Evolutionary conservation across 2,888 invertebrate genomes (phyloP), one percentile per base, ranked within the genome.

Genomic region (Polyommatus icarus): DNA sequence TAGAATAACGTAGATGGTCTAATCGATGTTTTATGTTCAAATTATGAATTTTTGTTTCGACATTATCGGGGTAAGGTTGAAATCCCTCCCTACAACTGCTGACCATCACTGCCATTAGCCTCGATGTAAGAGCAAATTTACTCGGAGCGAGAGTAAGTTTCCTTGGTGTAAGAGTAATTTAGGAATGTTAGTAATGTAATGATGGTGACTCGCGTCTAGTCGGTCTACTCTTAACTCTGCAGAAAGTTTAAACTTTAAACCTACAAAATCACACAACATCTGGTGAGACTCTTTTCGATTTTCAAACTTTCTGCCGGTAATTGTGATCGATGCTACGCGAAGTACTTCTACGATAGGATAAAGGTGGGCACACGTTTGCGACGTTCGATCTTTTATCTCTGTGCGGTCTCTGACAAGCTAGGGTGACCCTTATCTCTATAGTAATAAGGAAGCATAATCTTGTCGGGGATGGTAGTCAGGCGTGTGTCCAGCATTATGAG

Each of bases 51-150:
- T 86, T 67, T 88, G 79, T 81, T 87, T 90, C 88, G 78, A 78
- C 80, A 82, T 88, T 89, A 83, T 87, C 84, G 86, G 84, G 90
- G 88, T 79, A 86, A 77, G 87, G 89, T 87, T 79, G 36, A 36
- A 80, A 88, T 90, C 91, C 90, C 91, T 86, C 89, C 90, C 90
- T 83, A 86, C 90, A 90, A 90, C 90, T 88, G 90, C 91, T 89
- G 85, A 89, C 87, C 87, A 89, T 83, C 91, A 93, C 93, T 93
- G 93, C 93, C 93, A 93, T 89, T 91, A 90, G 88, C 84, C 82
- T 86, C 86, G 86, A 82, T 84, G 80, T 90, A 90, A 89, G 88
- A 83, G 78, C 81, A 82, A 86, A 81, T 83, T 82, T 82, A 83
- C 82, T 86, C 86, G 86, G 82, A 84, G 80, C 90, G 90, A 89